Base-by-base conservation (phyloP, 37 sponge, comb jelly and placozoan species). In the Bolinopsis microptera region DNA sequence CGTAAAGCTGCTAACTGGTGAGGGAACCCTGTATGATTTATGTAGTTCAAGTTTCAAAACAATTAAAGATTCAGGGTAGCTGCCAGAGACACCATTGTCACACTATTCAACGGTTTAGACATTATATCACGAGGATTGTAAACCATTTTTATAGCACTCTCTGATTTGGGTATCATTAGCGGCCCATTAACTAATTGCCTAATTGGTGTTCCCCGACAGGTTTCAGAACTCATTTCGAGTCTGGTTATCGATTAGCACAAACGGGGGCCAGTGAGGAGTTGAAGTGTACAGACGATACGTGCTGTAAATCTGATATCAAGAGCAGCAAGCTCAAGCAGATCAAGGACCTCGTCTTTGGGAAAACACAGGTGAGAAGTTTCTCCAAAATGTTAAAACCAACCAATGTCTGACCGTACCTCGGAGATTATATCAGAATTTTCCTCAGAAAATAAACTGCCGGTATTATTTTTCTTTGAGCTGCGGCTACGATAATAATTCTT, bases 321-420 rank as follows among this genome's bases (percentile, higher is more conserved):
- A 80, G 38, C 82, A 80, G 82, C 82, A 80, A 80, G 30, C 36
- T 80, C 38, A 80, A 80, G 82, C 82, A 80, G 23, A 30, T 80
- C 38, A 80, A 35, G 37, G 82, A 80, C 23, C 82, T 80, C 1
- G 36, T 80, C 82, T 80, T 80, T 80, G 82, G 82, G 38, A 80
- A 80, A 80, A 80, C 82, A 36, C 82, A 80, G 82, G 82, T 80
- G 5, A 3, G 32, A 13, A 48, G 13, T 48, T 13, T 48, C 13
- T 13, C 13, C 13, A 48, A 48, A 48, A 48, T 13, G 5, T 48
- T 48, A 48, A 48, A 48, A 48, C 13, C 61, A 5, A 13, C 13
- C 9, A 13, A 13, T 18, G 13, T 48, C 61, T 13, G 61, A 48
- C 61, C 13, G 61, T n/a, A n/a, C n/a, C n/a, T n/a, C n/a, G n/a